Percentiles rank a stretch among this genome's conserved stretches.
phyloP scores from a whole-genome alignment of 2,113 vertebrate species.

The Morone saxatilis region DNA sequence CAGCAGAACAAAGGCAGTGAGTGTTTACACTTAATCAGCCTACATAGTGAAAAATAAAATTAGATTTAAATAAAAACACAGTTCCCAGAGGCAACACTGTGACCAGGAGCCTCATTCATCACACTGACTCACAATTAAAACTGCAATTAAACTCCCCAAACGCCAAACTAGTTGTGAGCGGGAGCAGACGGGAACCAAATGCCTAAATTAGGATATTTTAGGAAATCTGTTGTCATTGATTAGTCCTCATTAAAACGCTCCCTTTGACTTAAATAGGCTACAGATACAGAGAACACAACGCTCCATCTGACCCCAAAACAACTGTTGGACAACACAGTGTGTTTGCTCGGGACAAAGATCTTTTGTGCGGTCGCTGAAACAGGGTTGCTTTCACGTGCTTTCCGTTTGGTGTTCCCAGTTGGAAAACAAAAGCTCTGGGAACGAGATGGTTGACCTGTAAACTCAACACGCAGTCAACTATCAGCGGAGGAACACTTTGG shows the following conservation, averaged over 20 bases:
- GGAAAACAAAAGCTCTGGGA: neutral
- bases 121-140: conserved; percentile 17
- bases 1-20: neutral
- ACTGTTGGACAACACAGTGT: neutral
- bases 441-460: neutral
- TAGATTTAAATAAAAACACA: neutral
- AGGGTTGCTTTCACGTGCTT: neutral
- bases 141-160: neutral
- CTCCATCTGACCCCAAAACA: neutral
- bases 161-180: neutral
- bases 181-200: neutral
- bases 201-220: neutral
- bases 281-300: neutral
- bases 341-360: neutral
- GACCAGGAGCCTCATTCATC: conserved; percentile 27
- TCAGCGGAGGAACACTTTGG: neutral
- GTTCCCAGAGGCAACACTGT: neutral
- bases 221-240: neutral
- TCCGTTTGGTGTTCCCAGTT: neutral
- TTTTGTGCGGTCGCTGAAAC: neutral
- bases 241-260: neutral
- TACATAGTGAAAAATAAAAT: neutral
- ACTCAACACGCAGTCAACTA: neutral
- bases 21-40: neutral
- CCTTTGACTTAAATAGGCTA: neutral